These are phyloP conservation scores for Macropis europaea DNA, from an alignment of 2,888 invertebrate species.

Conservation along the genomic window DNA sequence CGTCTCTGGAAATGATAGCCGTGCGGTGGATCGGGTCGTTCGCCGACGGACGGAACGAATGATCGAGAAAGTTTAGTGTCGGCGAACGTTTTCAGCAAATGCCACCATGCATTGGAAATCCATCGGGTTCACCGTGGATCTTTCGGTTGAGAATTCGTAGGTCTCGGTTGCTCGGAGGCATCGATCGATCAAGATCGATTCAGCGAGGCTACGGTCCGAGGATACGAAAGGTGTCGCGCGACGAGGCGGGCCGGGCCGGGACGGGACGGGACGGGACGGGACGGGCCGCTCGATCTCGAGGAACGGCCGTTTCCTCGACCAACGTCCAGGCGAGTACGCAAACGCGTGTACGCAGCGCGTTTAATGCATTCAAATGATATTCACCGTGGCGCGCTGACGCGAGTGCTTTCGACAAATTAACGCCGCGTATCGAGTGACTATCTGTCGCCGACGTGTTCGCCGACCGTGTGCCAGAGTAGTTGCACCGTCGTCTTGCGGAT, in stretches of 20 bases:
- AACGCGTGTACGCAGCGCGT: constrained; percentile 55
- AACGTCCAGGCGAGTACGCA: constrained; percentile 48
- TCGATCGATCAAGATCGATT: background rate
- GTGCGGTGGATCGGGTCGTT: background rate
- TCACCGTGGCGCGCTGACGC: constrained; percentile 69
- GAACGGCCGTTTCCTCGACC: constrained; percentile 13
- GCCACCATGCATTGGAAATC: too few relatives aligned
- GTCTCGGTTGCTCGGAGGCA: background rate
- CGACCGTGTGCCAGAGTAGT: constrained; percentile 20
- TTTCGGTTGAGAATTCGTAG: constrained; percentile 9
- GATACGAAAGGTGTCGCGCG: background rate
- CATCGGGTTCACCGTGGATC: background rate
- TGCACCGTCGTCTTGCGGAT: constrained; percentile 50
- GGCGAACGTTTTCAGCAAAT: too few relatives aligned
- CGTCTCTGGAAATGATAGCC: too few relatives aligned
- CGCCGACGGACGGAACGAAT: background rate
- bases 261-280: too few relatives aligned
- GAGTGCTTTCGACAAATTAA: constrained; percentile 71
- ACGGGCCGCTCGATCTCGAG: constrained; percentile 49
- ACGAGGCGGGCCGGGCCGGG: too few relatives aligned
- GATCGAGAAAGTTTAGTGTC: background rate
- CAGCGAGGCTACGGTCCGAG: too few relatives aligned
- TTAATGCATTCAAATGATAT: constrained; percentile 75
- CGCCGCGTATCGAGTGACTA: constrained; percentile 68
- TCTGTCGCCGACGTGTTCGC: constrained; percentile 50